A percentile compares a stretch with the other conserved stretches of the same genome.
Evolutionary conservation across 1,140 invertebrate species (phyloP).

Genomic region (Heterodera schachtii): DNA sequence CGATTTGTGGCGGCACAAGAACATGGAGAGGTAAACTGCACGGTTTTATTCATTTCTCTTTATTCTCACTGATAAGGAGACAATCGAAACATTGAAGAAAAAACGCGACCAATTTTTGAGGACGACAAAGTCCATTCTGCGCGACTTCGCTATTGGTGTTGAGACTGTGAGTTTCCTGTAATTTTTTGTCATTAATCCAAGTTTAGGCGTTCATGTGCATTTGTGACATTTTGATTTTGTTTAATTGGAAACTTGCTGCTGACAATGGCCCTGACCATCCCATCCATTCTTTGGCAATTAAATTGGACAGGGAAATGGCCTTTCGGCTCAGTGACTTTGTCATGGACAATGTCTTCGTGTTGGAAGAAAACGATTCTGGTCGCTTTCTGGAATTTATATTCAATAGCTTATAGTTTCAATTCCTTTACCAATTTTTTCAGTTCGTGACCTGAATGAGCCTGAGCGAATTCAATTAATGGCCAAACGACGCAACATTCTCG

Average conservation of each 20-base stretch:
- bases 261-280: conserved; percentile 70
- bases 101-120: conserved; percentile 77
- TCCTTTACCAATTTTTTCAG: conserved; percentile 61
- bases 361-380: conserved; percentile 77
- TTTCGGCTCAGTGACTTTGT: conserved; percentile 50
- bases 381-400: conserved; percentile 44
- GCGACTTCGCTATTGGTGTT: conserved; percentile 69
- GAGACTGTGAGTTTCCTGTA: conserved; percentile 69
- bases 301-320: conserved; percentile 39
- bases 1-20: conserved; percentile 28
- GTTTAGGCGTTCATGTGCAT: conserved; percentile 84
- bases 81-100: conserved; percentile 70
- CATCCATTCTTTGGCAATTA: conserved; percentile 65
- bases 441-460: conserved; percentile 84
- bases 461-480: conserved; percentile 90
- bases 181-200: neutral
- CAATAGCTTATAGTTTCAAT: conserved; percentile 9
- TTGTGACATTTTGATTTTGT: conserved; percentile 91
- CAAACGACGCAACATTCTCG: conserved; percentile 90
- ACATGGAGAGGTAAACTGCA: conserved; percentile 29
- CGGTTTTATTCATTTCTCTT: neutral
- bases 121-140: conserved; percentile 73
- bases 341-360: conserved; percentile 81
- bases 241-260: conserved; percentile 80
- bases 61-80: conserved; percentile 56